Conservation (phyloP, 2,797 vertebrate species). For the Gorsachius magnificus region DNA sequence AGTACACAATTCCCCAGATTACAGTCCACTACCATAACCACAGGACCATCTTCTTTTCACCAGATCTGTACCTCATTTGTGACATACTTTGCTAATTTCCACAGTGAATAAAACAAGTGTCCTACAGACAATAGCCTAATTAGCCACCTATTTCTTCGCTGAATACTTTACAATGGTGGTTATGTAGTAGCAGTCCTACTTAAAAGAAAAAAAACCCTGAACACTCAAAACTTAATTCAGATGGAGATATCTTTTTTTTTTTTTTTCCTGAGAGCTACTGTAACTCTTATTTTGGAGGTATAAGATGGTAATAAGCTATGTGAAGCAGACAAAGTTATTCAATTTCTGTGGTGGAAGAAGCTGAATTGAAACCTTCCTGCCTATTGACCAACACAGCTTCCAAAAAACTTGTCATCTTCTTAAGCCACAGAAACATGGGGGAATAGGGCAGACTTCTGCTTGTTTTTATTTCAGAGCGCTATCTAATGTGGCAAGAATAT, state of each 20-base stretch:
- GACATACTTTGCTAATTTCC: conserved; percentile 44
- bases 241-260: not conserved
- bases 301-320: rapidly evolving
- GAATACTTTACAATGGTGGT: not conserved
- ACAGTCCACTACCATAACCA: not conserved
- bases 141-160: conserved; percentile 53
- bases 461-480: not conserved
- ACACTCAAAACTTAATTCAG: not conserved
- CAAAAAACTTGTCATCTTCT: not conserved
- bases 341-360: not conserved
- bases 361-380: not conserved
- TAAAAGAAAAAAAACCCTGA: not conserved
- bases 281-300: not conserved
- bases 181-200: not conserved
- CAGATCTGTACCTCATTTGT: not conserved
- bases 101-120: conserved; percentile 15
- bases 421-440: not conserved
- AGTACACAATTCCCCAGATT: not conserved
- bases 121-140: conserved; percentile 55
- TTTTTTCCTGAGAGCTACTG: not conserved
- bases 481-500: rapidly evolving
- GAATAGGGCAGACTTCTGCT: not conserved
- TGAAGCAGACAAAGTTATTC: not conserved
- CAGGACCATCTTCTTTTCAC: not conserved
- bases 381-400: not conserved